Base-by-base conservation (phyloP, 2,888 invertebrate species). In the Troides oblongomaculatus region DNA sequence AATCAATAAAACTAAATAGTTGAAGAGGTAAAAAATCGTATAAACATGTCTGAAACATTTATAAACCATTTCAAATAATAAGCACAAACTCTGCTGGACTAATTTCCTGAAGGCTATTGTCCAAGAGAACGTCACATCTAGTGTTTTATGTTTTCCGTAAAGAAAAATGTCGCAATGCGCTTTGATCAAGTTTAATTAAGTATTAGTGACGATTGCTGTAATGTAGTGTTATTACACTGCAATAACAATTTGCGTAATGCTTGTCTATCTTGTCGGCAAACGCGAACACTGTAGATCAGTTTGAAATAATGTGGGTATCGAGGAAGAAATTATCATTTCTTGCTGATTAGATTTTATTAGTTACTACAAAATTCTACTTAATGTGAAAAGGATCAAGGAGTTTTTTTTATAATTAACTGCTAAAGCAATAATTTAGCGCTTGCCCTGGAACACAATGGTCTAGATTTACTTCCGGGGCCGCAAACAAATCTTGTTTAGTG, bases 121-220 rank as follows among this genome's bases (percentile, higher is more conserved):
- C n/a, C 18, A 53, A 53, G 53, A 53, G 53, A 53, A 53, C 18
- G 53, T 21, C 21, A 21, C 21, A 18, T 6, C 18, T 12, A 53
- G 18, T 53, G 53, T 53, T 53, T 53, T 50, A 50, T n/a, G n/a
- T 53, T 53, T 53, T 53, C 53, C 53, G 53, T 53, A 62, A 56
- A 56, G 36, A 53, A 62, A 50, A 68, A 68, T 63, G 58, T 4
- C 59, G 63, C 58, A 68, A 68, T 25, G 12, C 21, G 36, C 58
- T 25, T 58, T 50, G 61, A 69, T 63, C 59, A 30, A 64, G 36
- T 64, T 59, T 59, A 50, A 68, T 63, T 58, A 67, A 62, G 62
- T 67, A 68, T 63, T 68, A 63, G 68, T 36, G 62, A 68, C 63
- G 62, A 68, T 21, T 63, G 68, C 30, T 50, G 63, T 68, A 68